These are phyloP conservation scores for Momotus momota DNA, from an alignment of 2,797 vertebrate genomes.

Conservation along the genomic window DNA sequence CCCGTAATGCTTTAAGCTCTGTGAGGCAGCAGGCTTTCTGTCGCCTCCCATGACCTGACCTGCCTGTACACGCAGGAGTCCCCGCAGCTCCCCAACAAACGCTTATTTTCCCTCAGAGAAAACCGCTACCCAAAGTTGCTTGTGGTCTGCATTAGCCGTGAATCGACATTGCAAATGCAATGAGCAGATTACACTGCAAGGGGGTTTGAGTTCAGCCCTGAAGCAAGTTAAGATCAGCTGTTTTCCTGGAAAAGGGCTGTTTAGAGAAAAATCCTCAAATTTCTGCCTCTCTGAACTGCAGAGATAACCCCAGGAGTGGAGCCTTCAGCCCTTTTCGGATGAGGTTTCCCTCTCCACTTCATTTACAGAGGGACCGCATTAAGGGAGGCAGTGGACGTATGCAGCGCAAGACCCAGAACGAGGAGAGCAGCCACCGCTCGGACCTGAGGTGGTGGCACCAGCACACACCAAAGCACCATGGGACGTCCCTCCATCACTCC, in stretches of 20 bases:
- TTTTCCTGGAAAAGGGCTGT: neutral
- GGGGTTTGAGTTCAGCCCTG: neutral
- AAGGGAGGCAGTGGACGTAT: neutral
- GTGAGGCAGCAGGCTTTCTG: neutral
- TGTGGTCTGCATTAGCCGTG: neutral
- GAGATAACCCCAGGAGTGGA: neutral
- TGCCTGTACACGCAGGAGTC: neutral
- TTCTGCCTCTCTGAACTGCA: neutral
- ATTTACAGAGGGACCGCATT: neutral
- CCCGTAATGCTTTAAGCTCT: neutral
- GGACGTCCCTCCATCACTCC: neutral
- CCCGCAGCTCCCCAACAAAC: neutral
- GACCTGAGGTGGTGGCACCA: accelerated
- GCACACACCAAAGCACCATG: accelerated
- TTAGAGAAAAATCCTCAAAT: neutral
- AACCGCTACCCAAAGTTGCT: neutral
- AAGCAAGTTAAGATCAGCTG: neutral
- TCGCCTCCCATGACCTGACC: neutral
- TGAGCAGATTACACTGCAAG: neutral
- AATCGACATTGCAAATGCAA: neutral
- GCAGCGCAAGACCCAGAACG: accelerated
- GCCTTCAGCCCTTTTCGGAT: neutral
- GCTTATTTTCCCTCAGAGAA: neutral
- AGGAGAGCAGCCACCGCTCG: neutral
- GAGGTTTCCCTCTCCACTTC: neutral